A percentile compares a stretch with the other conserved stretches of the same genome.
Evolutionary conservation across 2,113 vertebrate genomes (phyloP).

Genomic region (Epinephelus fuscoguttatus): DNA sequence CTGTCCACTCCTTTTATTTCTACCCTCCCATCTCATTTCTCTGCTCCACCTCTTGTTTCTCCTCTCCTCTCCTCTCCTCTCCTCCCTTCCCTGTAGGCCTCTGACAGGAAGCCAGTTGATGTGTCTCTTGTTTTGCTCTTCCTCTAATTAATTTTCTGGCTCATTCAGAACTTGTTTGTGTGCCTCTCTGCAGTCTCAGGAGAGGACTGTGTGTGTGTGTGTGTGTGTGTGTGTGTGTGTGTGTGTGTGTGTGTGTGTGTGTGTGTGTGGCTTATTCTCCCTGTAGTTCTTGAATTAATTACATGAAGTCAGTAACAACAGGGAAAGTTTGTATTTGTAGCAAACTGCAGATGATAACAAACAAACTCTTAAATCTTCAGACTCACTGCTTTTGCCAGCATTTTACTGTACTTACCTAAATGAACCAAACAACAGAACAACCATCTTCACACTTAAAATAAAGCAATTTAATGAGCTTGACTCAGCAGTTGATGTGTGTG

Average conservation of each 20-base stretch:
- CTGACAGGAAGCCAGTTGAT: slow-evolving; percentile 27
- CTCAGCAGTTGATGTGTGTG: slow-evolving; percentile 3
- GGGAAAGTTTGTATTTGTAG: not conserved
- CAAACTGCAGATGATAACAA: not conserved
- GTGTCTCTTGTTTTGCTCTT: slow-evolving; percentile 25
- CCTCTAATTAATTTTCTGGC: slow-evolving; percentile 51
- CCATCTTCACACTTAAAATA: not conserved
- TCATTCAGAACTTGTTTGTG: slow-evolving; percentile 54
- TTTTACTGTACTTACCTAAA: not conserved
- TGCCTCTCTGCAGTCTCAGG: slow-evolving; percentile 11
- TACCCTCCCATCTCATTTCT: too few relatives aligned
- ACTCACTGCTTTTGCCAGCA: slow-evolving; percentile 22
- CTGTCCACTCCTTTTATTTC: too few relatives aligned
- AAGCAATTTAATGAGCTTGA: not conserved
- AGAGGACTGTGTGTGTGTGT: not conserved
- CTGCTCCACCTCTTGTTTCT: too few relatives aligned
- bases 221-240: not conserved
- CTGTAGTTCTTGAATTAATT: not conserved
- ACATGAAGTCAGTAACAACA: not conserved
- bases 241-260: not conserved
- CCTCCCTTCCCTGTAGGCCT: not conserved
- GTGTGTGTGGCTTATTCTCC: not conserved
- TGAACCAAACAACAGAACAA: not conserved
- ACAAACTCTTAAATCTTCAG: not conserved
- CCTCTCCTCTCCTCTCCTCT: too few relatives aligned